Evolutionary conservation across 2,888 invertebrate species (phyloP), one percentile per base, ranked within the genome.

Genomic region (Papilio gigon): DNA sequence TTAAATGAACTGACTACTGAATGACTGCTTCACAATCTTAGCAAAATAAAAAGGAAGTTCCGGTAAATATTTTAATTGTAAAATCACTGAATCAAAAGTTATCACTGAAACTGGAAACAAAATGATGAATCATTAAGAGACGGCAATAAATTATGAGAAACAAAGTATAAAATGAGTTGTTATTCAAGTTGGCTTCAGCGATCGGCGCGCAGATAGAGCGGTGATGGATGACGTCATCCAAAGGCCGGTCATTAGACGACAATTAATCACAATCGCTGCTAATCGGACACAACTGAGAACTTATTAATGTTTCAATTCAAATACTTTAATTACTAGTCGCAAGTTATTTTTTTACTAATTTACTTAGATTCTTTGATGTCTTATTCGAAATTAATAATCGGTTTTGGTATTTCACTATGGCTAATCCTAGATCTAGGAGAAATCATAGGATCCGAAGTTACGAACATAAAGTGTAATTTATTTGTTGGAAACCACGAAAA

Each of bases 221-320:
- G 60, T 69, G 69, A 69, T 65, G 65, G 65, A 69, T 65, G 35
- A 42, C n/a, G 30, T 60, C 47, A 22, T 30, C 50, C 20, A 14
- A 25, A 40, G 53, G 65, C 60, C 12, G 65, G 60, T 69, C 65
- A 65, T 69, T 69, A 72, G 68, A 56, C 40, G 53, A 30, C 61
- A 62, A 74, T 73, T 71, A 69, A 74, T 74, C 74, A 73, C 71
- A 72, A 74, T 73, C 73, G 72, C n/a, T 47, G 71, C 69, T 72
- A 74, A 72, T 71, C 67, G 67, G 56, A 61, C 63, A 59, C 35
- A 60, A 60, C 58, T 68, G 42, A 50, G 53, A 40, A 50, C 65
- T 53, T 30, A 37, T 27, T 44, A 40, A 63, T 53, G 12, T 58
- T 67, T 22, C 35, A 27, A 27, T 61, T 40, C 12, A 66, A 60